Conservation (phyloP, 2,888 invertebrate genomes). For the Dioctria linearis region DNA sequence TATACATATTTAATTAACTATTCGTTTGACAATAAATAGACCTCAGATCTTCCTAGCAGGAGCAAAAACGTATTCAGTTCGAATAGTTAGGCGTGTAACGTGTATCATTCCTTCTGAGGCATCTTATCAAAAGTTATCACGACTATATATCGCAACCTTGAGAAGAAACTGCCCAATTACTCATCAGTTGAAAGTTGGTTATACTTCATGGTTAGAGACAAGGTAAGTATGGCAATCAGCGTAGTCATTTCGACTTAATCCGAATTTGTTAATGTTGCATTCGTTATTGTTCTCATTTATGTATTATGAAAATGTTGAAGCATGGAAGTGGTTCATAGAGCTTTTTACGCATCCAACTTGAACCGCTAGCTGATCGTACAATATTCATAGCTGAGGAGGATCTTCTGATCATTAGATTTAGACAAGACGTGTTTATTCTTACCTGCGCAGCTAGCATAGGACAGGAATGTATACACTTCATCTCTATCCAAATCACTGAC, state of each 20-base stretch:
- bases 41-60: conserved; percentile 14
- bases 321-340: background rate
- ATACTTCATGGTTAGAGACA: conserved; percentile 17
- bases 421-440: no score
- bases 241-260: background rate
- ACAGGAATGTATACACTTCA: no score
- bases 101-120: conserved; percentile 59
- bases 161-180: background rate
- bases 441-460: no score
- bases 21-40: background rate
- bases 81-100: conserved; percentile 5
- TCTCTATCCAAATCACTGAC: no score
- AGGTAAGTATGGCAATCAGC: background rate
- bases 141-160: conserved; percentile 5
- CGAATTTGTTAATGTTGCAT: background rate
- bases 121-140: conserved; percentile 56
- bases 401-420: no score
- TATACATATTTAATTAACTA: background rate
- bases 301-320: background rate
- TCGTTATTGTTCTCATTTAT: background rate
- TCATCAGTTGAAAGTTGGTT: conserved; percentile 33
- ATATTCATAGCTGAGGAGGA: background rate
- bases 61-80: conserved; percentile 46
- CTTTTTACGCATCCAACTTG: background rate
- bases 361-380: background rate